A percentile compares a stretch with the other conserved stretches of the same genome.
Evolutionary conservation across 2,797 vertebrate species (phyloP).

Genomic region (Amniataba percoides): DNA sequence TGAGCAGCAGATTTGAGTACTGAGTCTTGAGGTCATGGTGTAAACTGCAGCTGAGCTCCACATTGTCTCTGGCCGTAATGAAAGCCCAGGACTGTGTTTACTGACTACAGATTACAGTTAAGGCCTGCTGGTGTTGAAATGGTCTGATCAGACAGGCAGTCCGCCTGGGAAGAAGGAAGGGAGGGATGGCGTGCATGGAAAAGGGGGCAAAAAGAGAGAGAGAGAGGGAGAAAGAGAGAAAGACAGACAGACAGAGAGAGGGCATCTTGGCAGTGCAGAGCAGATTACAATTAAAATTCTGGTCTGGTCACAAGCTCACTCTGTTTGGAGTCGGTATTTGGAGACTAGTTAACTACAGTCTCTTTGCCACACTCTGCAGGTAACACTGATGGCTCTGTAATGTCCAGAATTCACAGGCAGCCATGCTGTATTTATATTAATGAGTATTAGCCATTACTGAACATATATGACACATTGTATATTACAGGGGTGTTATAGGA

Average conservation of each 20-base stretch:
- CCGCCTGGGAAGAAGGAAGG: not conserved
- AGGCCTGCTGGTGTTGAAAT: slow-evolving; percentile 30
- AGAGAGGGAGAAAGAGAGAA: slow-evolving; percentile 15
- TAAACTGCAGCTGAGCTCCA: slow-evolving; percentile 50
- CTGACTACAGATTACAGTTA: slow-evolving; percentile 54
- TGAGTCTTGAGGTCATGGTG: slow-evolving; percentile 50
- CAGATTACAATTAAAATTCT: slow-evolving; percentile 50
- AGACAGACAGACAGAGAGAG: slow-evolving; percentile 11
- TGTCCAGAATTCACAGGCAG: slow-evolving; percentile 2
- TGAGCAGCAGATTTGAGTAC: too few relatives aligned
- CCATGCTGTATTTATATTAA: not conserved
- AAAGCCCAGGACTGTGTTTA: slow-evolving; percentile 53
- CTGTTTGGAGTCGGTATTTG: slow-evolving; percentile 34
- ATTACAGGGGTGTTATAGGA: not conserved
- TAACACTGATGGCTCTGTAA: slow-evolving; percentile 14
- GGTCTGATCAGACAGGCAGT: slow-evolving; percentile 31
- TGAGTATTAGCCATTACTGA: not conserved
- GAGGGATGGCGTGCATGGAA: not conserved
- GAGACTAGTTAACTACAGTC: slow-evolving; percentile 4
- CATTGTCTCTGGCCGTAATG: slow-evolving; percentile 49
- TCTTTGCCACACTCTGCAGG: not conserved
- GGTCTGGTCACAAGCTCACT: slow-evolving; percentile 38
- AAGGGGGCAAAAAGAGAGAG: slow-evolving; percentile 9
- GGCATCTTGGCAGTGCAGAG: slow-evolving; percentile 42
- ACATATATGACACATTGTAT: not conserved